These are phyloP conservation scores for Aethina tumida DNA, from an alignment of 1,140 invertebrate genomes.

Conservation along the genomic window DNA sequence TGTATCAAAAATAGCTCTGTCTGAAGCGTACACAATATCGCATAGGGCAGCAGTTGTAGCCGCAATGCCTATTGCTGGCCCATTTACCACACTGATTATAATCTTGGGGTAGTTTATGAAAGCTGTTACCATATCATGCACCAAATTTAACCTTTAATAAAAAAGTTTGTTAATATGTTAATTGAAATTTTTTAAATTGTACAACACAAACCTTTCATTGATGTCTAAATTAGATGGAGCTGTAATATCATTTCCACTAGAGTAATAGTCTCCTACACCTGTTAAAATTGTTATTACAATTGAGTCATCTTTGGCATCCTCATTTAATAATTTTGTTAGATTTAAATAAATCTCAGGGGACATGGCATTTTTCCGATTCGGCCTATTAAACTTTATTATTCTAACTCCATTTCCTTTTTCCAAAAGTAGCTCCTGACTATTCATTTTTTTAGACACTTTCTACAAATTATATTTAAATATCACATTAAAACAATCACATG, in stretches of 20 bases:
- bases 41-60: constrained; percentile 74
- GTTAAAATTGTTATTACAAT: constrained; percentile 60
- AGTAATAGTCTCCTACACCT: constrained; percentile 69
- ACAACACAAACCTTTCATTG: too few relatives aligned
- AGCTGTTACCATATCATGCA: constrained; percentile 54
- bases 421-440: not conserved
- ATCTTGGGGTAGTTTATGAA: constrained; percentile 86
- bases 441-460: not conserved
- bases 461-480: not conserved
- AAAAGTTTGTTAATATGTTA: constrained; percentile 5
- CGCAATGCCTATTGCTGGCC: constrained; percentile 85
- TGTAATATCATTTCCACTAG: constrained; percentile 80
- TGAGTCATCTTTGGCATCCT: constrained; percentile 53
- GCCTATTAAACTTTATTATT: constrained; percentile 62
- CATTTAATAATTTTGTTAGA: constrained; percentile 51
- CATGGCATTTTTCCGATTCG: constrained; percentile 71
- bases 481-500: too few relatives aligned
- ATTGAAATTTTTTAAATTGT: too few relatives aligned
- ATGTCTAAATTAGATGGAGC: constrained; percentile 12
- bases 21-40: constrained; percentile 83
- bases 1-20: constrained; percentile 73
- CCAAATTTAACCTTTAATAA: constrained; percentile 2
- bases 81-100: constrained; percentile 82
- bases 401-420: constrained; percentile 39
- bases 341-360: constrained; percentile 58